Conservation (phyloP, 1,140 invertebrate genomes). For the Epicauta chinensis region DNA sequence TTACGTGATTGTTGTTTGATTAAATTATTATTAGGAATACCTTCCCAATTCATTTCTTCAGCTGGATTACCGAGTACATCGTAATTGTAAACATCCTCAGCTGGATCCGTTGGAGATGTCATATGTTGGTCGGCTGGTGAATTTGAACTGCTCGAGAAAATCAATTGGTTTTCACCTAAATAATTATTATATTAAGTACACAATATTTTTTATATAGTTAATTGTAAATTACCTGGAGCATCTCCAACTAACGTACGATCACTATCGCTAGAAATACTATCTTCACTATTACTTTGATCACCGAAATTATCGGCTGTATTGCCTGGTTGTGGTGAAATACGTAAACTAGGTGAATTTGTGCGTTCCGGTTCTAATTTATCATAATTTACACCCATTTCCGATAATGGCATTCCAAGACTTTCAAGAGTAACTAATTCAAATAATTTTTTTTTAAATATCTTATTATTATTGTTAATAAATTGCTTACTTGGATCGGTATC, state of each 20-base stretch:
- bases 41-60: slow-evolving; percentile 38
- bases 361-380: slow-evolving; percentile 30
- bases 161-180: slow-evolving; percentile 31
- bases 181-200: not conserved
- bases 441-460: not conserved
- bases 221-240: slow-evolving; percentile 47
- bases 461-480: slow-evolving; percentile 8
- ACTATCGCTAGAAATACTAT: slow-evolving; percentile 71
- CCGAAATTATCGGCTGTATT: slow-evolving; percentile 33
- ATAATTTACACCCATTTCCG: slow-evolving; percentile 40
- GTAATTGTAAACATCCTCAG: slow-evolving; percentile 35
- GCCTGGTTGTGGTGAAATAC: slow-evolving; percentile 34
- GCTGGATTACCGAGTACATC: slow-evolving; percentile 30
- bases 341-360: slow-evolving; percentile 26
- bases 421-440: slow-evolving; percentile 47
- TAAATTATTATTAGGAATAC: slow-evolving; percentile 10
- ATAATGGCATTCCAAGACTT: slow-evolving; percentile 48
- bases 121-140: slow-evolving; percentile 40
- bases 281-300: slow-evolving; percentile 69
- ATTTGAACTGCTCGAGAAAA: slow-evolving; percentile 33
- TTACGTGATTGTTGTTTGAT: not conserved
- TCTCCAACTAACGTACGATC: slow-evolving; percentile 64
- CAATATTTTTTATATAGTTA: not conserved
- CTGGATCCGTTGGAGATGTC: slow-evolving; percentile 35
- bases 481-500: slow-evolving; percentile 49